Percentiles rank a stretch among this genome's conserved stretches.
Conservation (phyloP, 2,888 invertebrate species). For the Ferrisia virgata region DNA sequence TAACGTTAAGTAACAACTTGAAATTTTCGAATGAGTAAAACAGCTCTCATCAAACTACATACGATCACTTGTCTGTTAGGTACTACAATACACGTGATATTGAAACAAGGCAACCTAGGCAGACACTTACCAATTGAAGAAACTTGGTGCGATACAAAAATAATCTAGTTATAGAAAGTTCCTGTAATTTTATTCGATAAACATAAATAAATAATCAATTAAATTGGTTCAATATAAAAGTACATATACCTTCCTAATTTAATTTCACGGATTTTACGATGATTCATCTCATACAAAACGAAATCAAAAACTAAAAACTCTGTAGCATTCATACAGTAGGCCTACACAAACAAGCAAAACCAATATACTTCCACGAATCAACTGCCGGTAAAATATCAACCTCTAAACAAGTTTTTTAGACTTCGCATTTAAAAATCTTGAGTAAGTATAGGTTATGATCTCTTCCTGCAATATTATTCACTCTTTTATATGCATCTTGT, state of each 20-base stretch:
- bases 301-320: neutral
- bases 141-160: neutral
- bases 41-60: neutral
- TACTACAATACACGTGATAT: neutral
- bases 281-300: neutral
- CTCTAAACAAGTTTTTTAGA: neutral
- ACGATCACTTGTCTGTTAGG: neutral
- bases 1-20: neutral
- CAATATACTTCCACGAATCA: neutral
- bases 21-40: neutral
- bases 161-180: neutral
- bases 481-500: neutral
- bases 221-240: neutral
- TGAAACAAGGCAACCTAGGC: neutral
- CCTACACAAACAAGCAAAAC: neutral
- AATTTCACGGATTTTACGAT: neutral
- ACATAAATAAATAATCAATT: neutral
- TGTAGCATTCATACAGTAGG: neutral
- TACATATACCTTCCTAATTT: neutral
- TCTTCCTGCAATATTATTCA: conserved; percentile 26
- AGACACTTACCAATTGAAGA: neutral
- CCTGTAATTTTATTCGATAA: neutral
- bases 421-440: neutral
- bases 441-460: neutral
- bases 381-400: neutral